These are phyloP conservation scores for Ditula angustiorana DNA, from an alignment of 2,888 invertebrate genomes.

Conservation along the genomic window DNA sequence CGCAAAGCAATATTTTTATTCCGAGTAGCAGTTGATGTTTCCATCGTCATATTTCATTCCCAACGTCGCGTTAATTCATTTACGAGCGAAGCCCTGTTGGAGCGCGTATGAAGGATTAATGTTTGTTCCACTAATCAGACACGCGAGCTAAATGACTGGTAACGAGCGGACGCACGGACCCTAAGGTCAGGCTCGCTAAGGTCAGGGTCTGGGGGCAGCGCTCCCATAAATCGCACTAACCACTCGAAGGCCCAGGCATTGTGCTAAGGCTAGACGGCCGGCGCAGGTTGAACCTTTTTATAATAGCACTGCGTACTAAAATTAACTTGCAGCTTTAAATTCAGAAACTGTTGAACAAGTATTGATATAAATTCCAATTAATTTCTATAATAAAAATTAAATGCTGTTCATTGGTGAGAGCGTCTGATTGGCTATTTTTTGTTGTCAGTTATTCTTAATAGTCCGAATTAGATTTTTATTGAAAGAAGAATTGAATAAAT, in stretches of 20 bases:
- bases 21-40: background rate
- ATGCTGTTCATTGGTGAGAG: too few relatives aligned
- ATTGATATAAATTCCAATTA: too few relatives aligned
- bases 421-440: too few relatives aligned
- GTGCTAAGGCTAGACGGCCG: background rate
- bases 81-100: background rate
- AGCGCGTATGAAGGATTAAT: conserved; percentile 7
- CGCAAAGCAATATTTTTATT: background rate
- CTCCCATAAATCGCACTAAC: background rate
- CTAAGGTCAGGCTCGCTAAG: background rate
- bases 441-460: too few relatives aligned
- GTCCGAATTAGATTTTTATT: too few relatives aligned
- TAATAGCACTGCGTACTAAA: too few relatives aligned
- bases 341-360: too few relatives aligned
- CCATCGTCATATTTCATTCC: background rate
- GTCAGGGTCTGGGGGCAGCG: background rate
- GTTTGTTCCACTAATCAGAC: background rate
- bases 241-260: background rate
- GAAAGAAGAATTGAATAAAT: too few relatives aligned
- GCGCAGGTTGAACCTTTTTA: background rate
- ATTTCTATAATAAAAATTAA: too few relatives aligned
- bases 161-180: background rate
- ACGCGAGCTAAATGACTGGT: conserved; percentile 2
- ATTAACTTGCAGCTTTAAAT: too few relatives aligned
- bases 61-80: conserved; percentile 1